Conservation (phyloP, 2,888 invertebrate genomes). For the Drosophila gaucha region DNA sequence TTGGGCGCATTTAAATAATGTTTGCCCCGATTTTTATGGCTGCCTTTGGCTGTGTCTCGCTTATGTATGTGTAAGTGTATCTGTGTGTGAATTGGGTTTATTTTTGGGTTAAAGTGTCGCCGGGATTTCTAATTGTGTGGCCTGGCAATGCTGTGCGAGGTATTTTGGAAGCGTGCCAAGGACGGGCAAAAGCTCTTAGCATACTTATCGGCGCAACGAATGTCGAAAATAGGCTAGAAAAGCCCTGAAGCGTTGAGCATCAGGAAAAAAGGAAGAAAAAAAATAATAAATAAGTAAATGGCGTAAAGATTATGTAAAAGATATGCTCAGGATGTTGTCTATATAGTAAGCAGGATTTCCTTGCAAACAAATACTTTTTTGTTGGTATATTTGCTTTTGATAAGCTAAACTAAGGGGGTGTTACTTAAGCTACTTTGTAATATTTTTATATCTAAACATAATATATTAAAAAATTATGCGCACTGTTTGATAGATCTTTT, state of each 20-base stretch:
- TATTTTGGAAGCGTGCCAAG: conserved; percentile 54
- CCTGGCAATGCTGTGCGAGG: conserved; percentile 30
- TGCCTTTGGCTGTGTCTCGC: conserved; percentile 38
- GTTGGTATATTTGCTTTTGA: neutral
- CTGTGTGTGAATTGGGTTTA: conserved; percentile 49
- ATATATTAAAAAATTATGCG: neutral
- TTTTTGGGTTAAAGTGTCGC: conserved; percentile 55
- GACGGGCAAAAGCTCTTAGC: conserved; percentile 44
- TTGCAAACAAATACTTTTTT: neutral
- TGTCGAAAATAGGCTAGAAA: conserved; percentile 38
- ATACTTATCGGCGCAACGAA: conserved; percentile 50
- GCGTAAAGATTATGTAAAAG: conserved; percentile 35
- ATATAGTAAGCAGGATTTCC: neutral
- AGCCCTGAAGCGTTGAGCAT: conserved; percentile 28
- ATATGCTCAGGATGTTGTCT: conserved; percentile 5
- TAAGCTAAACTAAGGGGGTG: too few relatives aligned
- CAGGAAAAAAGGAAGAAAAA: neutral
- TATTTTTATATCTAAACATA: neutral
- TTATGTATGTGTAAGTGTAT: neutral
- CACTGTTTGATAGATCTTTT: too few relatives aligned
- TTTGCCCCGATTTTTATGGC: conserved; percentile 63
- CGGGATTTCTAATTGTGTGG: conserved; percentile 54
- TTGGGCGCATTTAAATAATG: conserved; percentile 70
- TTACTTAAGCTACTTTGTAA: too few relatives aligned
- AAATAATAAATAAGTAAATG: conserved; percentile 10